phyloP scores from a whole-genome alignment of 2,797 vertebrate species.

The Gadopsis bispinosus region DNA sequence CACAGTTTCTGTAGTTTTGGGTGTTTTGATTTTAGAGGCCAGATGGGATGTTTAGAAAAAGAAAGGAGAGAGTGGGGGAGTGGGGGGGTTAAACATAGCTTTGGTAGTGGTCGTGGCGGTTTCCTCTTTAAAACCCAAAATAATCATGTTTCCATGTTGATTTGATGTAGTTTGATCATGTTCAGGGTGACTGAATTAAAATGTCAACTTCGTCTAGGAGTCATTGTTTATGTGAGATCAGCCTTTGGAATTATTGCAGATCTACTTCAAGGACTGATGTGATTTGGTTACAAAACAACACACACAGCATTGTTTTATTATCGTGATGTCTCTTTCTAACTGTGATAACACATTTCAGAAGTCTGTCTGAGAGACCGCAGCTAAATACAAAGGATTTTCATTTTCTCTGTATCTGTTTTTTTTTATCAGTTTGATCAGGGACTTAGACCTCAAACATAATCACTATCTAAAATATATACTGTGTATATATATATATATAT shows the following conservation, averaged over 20 bases:
- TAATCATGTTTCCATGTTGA: constrained; percentile 23
- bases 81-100: constrained; percentile 61
- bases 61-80: constrained; percentile 14
- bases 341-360: background rate
- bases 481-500: too few relatives aligned
- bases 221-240: background rate
- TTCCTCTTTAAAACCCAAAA: constrained; percentile 67
- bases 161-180: constrained; percentile 39
- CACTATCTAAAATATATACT: too few relatives aligned
- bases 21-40: constrained; percentile 45
- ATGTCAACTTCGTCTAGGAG: background rate
- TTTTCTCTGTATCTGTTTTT: background rate
- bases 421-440: background rate
- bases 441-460: background rate
- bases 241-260: constrained; percentile 1
- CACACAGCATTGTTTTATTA: background rate
- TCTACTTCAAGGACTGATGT: background rate
- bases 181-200: background rate
- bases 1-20: constrained; percentile 40
- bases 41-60: constrained; percentile 22
- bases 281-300: background rate
- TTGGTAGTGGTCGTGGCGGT: constrained; percentile 33
- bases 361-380: background rate
- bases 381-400: background rate
- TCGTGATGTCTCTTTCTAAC: too few relatives aligned